These are phyloP conservation scores for Drosophila grimshawi DNA, from an alignment of 1,140 invertebrate species.

Conservation along the genomic window DNA sequence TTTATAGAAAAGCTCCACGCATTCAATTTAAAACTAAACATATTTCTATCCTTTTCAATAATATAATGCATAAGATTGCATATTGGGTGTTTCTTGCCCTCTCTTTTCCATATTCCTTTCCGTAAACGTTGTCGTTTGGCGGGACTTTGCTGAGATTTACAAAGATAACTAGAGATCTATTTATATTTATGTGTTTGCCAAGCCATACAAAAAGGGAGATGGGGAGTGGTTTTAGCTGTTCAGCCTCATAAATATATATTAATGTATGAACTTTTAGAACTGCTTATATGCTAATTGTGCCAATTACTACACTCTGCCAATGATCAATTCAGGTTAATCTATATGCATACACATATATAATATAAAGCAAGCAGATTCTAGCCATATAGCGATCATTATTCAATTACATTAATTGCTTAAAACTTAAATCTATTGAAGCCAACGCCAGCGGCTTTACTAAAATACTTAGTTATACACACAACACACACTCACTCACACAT, in stretches of 20 bases:
- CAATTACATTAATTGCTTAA: conserved; percentile 39
- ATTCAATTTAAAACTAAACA: too few species aligned
- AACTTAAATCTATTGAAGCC: conserved; percentile 54
- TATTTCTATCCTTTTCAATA: too few species aligned
- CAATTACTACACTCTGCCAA: conserved; percentile 43
- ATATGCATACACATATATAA: not conserved
- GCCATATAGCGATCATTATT: conserved; percentile 34
- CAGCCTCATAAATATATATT: conserved; percentile 60
- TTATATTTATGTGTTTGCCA: conserved; percentile 17
- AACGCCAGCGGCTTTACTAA: conserved; percentile 51
- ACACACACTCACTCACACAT: not conserved
- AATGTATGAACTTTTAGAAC: conserved; percentile 25
- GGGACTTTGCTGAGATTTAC: not conserved
- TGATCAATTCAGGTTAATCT: not conserved
- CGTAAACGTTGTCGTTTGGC: not conserved
- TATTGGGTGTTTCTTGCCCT: too few species aligned
- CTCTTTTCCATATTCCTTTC: not conserved
- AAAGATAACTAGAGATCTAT: conserved; percentile 43
- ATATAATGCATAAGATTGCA: too few species aligned
- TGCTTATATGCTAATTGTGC: conserved; percentile 51
- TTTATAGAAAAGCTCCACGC: too few species aligned
- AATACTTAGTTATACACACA: conserved; percentile 62
- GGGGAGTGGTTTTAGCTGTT: conserved; percentile 40
- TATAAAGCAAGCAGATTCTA: conserved; percentile 14
- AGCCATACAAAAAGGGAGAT: conserved; percentile 5